Conservation (phyloP, 2,888 invertebrate genomes). For the Drosophila glabriapex region DNA sequence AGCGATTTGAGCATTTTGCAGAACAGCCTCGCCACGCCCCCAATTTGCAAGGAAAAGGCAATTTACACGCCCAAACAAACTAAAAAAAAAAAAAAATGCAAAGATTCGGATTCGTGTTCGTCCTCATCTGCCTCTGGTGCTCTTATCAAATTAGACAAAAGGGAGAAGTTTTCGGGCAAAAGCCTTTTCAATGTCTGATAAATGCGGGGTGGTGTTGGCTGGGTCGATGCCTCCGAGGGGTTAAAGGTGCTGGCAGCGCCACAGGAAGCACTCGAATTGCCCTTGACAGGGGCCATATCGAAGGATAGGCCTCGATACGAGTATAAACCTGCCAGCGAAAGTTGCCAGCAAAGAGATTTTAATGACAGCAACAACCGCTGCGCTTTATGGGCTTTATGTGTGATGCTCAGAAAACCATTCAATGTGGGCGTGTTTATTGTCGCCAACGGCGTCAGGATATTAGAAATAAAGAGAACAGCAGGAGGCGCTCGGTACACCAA, state of each 20-base stretch:
- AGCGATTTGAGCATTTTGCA: slow-evolving; percentile 54
- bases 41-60: slow-evolving; percentile 38
- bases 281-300: slow-evolving; percentile 37
- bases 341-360: slow-evolving; percentile 73
- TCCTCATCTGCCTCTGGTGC: slow-evolving; percentile 28
- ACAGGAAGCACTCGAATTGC: slow-evolving; percentile 62
- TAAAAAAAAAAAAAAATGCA: slow-evolving; percentile 13
- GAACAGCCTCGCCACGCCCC: slow-evolving; percentile 26
- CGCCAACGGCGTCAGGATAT: slow-evolving; percentile 70
- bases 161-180: slow-evolving; percentile 53
- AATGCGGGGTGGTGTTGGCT: slow-evolving; percentile 20
- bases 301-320: slow-evolving; percentile 59
- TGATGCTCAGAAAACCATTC: slow-evolving; percentile 45
- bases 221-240: slow-evolving; percentile 37
- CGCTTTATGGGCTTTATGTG: slow-evolving; percentile 72
- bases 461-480: slow-evolving; percentile 75
- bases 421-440: slow-evolving; percentile 77
- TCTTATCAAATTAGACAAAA: slow-evolving; percentile 77
- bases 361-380: slow-evolving; percentile 74
- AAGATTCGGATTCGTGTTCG: slow-evolving; percentile 43
- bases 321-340: slow-evolving; percentile 49
- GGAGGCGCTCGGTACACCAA: slow-evolving; percentile 37
- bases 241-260: slow-evolving; percentile 69
- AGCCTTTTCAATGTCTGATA: slow-evolving; percentile 50
- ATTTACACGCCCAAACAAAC: slow-evolving; percentile 58